Evolutionary conservation across 2,888 invertebrate genomes (phyloP).

Genomic region (Cremastobaeus sp.): DNA sequence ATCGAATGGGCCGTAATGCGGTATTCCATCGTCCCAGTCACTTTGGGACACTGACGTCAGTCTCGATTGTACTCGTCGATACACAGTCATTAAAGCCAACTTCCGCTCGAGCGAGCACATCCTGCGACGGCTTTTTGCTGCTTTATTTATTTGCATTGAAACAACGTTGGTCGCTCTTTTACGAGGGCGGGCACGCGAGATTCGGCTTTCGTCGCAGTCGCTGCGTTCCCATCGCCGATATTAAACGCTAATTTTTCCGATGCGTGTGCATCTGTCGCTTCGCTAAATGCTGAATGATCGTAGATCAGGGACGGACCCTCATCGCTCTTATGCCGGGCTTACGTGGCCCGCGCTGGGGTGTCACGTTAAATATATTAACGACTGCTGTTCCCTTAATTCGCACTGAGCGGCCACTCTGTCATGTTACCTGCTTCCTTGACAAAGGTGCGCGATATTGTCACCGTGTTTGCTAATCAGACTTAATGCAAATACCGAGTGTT

Average conservation of each 20-base stretch:
- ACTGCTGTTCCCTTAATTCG: conserved; percentile 61
- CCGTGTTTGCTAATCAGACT: conserved; percentile 51
- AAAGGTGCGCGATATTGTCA: conserved; percentile 8
- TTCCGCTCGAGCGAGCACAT: conserved; percentile 49
- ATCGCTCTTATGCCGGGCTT: conserved; percentile 50
- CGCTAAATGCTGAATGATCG: conserved; percentile 50
- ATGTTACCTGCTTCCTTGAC: conserved; percentile 53
- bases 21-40: conserved; percentile 56
- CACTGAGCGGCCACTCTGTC: conserved; percentile 62
- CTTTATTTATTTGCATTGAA: conserved; percentile 47
- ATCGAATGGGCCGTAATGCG: conserved; percentile 46
- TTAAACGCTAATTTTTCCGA: conserved; percentile 52
- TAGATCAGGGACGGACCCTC: conserved; percentile 58
- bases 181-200: conserved; percentile 23
- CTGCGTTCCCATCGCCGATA: conserved; percentile 16
- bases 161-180: conserved; percentile 22
- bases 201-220: conserved; percentile 12
- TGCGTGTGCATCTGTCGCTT: conserved; percentile 61
- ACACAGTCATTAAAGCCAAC: conserved; percentile 59
- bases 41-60: conserved; percentile 58
- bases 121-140: conserved; percentile 25
- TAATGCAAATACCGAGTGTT: conserved; percentile 29
- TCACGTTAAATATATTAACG: conserved; percentile 63
- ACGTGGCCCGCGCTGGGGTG: conserved; percentile 55
- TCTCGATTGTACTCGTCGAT: conserved; percentile 56